Evolutionary conservation across 2,888 invertebrate genomes (phyloP), one percentile per base, ranked within the genome.

Genomic region (Drosophila stalkeri): DNA sequence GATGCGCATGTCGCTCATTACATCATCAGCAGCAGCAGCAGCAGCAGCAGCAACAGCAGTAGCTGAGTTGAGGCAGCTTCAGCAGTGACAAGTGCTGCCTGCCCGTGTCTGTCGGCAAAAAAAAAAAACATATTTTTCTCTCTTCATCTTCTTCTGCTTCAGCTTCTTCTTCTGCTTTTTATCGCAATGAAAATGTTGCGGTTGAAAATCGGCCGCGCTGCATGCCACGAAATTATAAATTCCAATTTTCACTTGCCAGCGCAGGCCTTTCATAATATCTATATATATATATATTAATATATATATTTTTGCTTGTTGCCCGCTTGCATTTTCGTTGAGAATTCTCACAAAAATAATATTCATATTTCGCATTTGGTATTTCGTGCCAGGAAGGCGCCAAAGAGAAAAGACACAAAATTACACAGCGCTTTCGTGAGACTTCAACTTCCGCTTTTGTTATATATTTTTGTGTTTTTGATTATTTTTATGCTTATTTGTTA

Each of bases 1-100:
- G 85, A 89, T 84, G 90, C 90, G 86, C 86, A 86, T 86, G 86
- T 81, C 87, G 82, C 80, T 71, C 82, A 90, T 90, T 86, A 80
- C 86, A 86, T 86, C 90, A 86, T 77, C 76, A 59, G 8, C 67
- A 55, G 2, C 69, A 70, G 47, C 88, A 69, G 16, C 55, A 65
- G 31, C 67, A 59, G 9, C 67, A 55, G 4, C 4, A 12, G 12
- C 73, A 77, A 33, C 67, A 75, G 23, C 89, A 70, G 16, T 56
- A 66, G 35, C 67, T n/a, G n/a, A 44, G 44, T 56, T 63, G 16
- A 62, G 66, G n/a, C 73, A 44, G 57, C 57, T 6, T 64, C 73
- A 81, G 18, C 49, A 51, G 78, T 78, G 78, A 73, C 78, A 78
- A 77, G 72, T 77, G 71, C 52, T 51, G 31, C 75, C 52, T 51